Percentiles rank a stretch among this genome's conserved stretches.
Conservation (phyloP, 2,888 invertebrate genomes). For the Andrena praecox region DNA sequence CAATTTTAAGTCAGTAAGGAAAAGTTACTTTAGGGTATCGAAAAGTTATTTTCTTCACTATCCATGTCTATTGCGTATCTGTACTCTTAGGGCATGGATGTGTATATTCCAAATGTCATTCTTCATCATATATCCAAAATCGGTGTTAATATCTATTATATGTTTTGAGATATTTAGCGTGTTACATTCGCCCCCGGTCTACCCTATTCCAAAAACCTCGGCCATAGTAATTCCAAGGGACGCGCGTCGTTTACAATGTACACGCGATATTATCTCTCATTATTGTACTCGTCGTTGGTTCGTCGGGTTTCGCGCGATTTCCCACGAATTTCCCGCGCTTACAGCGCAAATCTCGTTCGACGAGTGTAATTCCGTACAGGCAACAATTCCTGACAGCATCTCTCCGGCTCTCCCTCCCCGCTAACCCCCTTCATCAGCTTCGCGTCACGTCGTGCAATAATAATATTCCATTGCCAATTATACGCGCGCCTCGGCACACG, state of each 20-base stretch:
- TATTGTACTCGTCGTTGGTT: constrained; percentile 5
- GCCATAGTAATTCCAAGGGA: background rate
- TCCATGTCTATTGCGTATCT: no score
- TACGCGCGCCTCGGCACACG: constrained; percentile 49
- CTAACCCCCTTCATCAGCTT: constrained; percentile 39
- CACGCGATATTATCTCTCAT: constrained; percentile 7
- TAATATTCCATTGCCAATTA: constrained; percentile 65
- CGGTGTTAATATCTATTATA: no score
- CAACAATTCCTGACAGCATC: constrained; percentile 14
- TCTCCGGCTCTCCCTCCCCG: constrained; percentile 8
- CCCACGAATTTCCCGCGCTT: constrained; percentile 22
- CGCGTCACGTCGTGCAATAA: constrained; percentile 56
- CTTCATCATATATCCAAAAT: no score
- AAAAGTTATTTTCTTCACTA: no score
- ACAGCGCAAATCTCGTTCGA: constrained; percentile 37
- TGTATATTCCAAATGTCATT: no score
- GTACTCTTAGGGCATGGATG: no score
- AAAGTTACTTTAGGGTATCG: no score
- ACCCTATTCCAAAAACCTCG: background rate
- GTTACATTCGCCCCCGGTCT: no score
- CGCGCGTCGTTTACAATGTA: background rate
- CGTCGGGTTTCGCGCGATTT: constrained; percentile 12
- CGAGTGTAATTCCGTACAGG: constrained; percentile 10
- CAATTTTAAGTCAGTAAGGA: no score
- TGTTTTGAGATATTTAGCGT: no score